A percentile compares a stretch with the other conserved stretches of the same genome.
Conservation (phyloP, 2,113 vertebrate species). For the Tringa solitaria region DNA sequence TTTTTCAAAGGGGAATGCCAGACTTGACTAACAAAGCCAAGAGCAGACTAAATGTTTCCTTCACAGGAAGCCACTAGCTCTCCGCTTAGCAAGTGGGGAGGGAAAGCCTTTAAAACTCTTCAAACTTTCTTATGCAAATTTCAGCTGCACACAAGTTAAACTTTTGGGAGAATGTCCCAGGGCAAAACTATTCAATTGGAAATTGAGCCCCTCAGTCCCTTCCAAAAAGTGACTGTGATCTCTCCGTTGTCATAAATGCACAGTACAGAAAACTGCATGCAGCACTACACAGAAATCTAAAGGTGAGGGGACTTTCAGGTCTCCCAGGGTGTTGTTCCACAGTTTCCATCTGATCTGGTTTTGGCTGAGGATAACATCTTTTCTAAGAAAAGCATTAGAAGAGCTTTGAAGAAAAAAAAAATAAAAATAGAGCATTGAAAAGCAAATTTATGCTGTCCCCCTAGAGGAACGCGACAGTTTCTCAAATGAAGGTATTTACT, state of each 20-base stretch:
- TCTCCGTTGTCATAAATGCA: not conserved
- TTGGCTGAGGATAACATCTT: not conserved
- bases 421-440: not conserved
- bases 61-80: conserved; percentile 73
- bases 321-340: not conserved
- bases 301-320: not conserved
- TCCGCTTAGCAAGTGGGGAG: conserved; percentile 20
- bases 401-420: not conserved
- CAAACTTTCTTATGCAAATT: conserved; percentile 52
- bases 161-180: not conserved
- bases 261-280: not conserved
- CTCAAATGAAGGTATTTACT: not conserved
- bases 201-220: not conserved
- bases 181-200: not conserved
- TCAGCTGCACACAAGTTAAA: not conserved
- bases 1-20: conserved; percentile 60
- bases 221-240: not conserved
- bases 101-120: conserved; percentile 33
- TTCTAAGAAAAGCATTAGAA: conserved; percentile 10
- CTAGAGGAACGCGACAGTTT: not conserved
- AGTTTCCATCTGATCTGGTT: not conserved
- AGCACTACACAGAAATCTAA: not conserved
- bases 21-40: conserved; percentile 70
- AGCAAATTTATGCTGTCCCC: not conserved
- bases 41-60: conserved; percentile 66